phyloP scores from a whole-genome alignment of 1,140 invertebrate species.

The Calliopsis andreniformis region DNA sequence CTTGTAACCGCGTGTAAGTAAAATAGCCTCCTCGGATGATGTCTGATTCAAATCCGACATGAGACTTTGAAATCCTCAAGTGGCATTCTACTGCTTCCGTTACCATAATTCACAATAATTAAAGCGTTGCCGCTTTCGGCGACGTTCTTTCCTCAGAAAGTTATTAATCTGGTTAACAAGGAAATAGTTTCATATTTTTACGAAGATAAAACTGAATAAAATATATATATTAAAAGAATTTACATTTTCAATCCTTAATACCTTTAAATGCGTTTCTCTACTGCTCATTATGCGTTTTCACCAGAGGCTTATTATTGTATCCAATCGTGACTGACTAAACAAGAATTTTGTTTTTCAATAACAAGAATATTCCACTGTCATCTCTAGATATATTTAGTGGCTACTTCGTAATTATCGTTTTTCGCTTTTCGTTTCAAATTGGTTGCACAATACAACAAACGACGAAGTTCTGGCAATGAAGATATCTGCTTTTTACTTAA shows the following conservation, averaged over 20 bases:
- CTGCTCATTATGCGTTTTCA: background rate
- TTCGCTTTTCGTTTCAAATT: background rate
- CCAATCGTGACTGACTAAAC: background rate
- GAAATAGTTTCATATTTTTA: background rate
- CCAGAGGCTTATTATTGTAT: background rate
- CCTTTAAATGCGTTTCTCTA: background rate
- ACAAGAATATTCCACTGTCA: too few relatives aligned
- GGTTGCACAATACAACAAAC: too few relatives aligned
- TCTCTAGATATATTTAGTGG: background rate
- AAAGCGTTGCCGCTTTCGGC: background rate
- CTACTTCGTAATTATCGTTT: background rate
- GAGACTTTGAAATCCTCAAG: constrained; percentile 29
- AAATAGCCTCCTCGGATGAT: constrained; percentile 82
- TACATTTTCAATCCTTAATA: background rate
- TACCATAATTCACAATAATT: constrained; percentile 32
- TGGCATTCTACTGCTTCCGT: constrained; percentile 41
- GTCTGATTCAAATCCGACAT: constrained; percentile 65
- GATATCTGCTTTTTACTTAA: constrained; percentile 25
- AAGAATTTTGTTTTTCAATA: background rate
- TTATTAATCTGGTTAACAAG: background rate
- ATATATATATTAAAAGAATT: too few relatives aligned
- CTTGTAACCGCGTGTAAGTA: constrained; percentile 83
- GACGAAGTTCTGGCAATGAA: background rate
- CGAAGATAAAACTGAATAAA: too few relatives aligned
- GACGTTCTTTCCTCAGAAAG: background rate